Evolutionary conservation across 2,888 invertebrate genomes (phyloP).

Genomic region (Torymus tubicola): DNA sequence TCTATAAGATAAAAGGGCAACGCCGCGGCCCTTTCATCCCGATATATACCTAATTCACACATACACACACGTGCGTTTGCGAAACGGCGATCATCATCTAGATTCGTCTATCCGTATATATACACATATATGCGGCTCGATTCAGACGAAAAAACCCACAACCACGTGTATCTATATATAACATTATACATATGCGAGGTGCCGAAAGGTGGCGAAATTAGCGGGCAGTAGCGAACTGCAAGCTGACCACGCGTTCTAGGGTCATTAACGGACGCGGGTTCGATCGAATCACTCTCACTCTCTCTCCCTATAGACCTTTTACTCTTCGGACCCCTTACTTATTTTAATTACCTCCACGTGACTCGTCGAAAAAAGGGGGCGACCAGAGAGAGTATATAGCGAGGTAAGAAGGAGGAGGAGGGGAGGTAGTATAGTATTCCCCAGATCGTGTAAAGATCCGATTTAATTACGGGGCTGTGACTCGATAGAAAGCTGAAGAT

Average conservation of each 20-base stretch:
- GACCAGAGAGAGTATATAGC: not conserved
- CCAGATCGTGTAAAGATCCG: slow-evolving; percentile 50
- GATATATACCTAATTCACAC: too few species aligned
- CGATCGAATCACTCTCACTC: slow-evolving; percentile 4
- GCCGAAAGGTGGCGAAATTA: slow-evolving; percentile 24
- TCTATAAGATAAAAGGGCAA: too few species aligned
- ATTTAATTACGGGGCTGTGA: slow-evolving; percentile 47
- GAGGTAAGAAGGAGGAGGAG: not conserved
- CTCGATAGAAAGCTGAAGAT: slow-evolving; percentile 52
- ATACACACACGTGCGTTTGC: too few species aligned
- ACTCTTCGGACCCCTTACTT: slow-evolving; percentile 68
- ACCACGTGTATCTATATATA: too few species aligned
- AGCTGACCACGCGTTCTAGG: slow-evolving; percentile 4
- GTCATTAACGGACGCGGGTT: not conserved
- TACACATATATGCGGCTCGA: too few species aligned
- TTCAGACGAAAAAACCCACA: too few species aligned
- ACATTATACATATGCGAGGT: not conserved
- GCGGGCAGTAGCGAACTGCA: not conserved
- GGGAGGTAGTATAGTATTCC: not conserved
- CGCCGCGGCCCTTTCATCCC: too few species aligned
- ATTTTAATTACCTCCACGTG: slow-evolving; percentile 75
- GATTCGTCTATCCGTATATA: too few species aligned
- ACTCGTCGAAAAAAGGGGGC: slow-evolving; percentile 70
- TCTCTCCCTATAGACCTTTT: slow-evolving; percentile 12
- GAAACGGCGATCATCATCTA: too few species aligned